A percentile compares a stretch with the other conserved stretches of the same genome.
Evolutionary conservation across 1,140 invertebrate genomes (phyloP).

Genomic region (Brachionus asplanchnoidis): DNA sequence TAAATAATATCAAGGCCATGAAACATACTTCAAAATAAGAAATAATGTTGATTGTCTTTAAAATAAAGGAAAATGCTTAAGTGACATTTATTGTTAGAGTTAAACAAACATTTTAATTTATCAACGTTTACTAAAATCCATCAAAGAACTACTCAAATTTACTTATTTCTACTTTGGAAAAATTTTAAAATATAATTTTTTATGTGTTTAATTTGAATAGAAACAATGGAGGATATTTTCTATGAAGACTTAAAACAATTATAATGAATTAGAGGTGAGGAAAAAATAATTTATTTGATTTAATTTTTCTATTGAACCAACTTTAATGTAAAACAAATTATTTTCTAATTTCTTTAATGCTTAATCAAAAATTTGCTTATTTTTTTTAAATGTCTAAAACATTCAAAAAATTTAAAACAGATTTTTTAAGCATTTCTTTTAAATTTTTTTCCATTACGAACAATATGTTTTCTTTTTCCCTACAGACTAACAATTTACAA

Average conservation of each 20-base stretch:
- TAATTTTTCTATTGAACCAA: too few relatives aligned
- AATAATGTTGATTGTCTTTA: not conserved
- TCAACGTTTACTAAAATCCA: not conserved
- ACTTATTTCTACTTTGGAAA: not conserved
- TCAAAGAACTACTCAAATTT: not conserved
- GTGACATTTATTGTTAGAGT: not conserved
- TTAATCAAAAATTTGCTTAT: too few relatives aligned
- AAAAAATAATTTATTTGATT: too few relatives aligned
- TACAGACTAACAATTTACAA: not conserved
- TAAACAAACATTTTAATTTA: not conserved
- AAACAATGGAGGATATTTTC: not conserved
- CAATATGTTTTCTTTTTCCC: not conserved
- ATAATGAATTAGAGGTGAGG: too few relatives aligned
- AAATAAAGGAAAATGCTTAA: not conserved
- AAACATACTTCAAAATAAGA: not conserved
- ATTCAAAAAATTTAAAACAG: not conserved
- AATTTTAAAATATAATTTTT: not conserved
- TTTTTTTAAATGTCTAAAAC: too few relatives aligned
- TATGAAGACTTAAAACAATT: too few relatives aligned
- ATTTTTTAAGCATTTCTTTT: not conserved
- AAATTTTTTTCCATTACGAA: not conserved
- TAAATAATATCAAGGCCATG: not conserved
- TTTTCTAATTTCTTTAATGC: too few relatives aligned
- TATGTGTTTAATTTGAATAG: not conserved
- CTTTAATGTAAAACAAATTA: too few relatives aligned